Conservation (phyloP, 2,888 invertebrate species). For the Rhagonycha lutea region DNA sequence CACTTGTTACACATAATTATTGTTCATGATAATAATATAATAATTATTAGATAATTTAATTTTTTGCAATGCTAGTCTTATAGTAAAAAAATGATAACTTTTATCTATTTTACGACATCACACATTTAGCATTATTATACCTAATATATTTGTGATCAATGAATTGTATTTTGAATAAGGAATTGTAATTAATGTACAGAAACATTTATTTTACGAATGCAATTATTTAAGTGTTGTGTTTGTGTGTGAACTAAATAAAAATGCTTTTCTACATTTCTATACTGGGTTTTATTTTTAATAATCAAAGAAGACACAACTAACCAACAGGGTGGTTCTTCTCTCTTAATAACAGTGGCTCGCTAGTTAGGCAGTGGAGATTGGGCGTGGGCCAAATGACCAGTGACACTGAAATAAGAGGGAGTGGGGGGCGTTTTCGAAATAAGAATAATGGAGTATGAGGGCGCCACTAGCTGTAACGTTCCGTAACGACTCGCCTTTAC, state of each 20-base stretch:
- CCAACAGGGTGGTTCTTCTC: too few species aligned
- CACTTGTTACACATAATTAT: neutral
- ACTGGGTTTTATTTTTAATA: conserved; percentile 5
- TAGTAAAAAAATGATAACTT: neutral
- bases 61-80: neutral
- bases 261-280: conserved; percentile 46
- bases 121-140: neutral
- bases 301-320: too few species aligned
- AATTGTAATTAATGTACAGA: conserved; percentile 54
- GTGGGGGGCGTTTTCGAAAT: too few species aligned
- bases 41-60: conserved; percentile 6
- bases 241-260: conserved; percentile 46
- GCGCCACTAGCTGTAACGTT: too few species aligned
- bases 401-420: too few species aligned
- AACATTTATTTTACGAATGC: conserved; percentile 54
- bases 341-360: too few species aligned
- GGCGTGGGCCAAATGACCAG: too few species aligned
- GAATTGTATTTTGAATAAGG: conserved; percentile 51
- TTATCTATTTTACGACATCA: neutral
- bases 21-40: conserved; percentile 5
- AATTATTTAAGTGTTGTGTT: conserved; percentile 45
- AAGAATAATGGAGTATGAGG: too few species aligned
- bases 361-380: too few species aligned
- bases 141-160: conserved; percentile 38
- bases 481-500: too few species aligned